Conservation (phyloP, 1,140 invertebrate genomes). For the Pseudomyrmex concolor region DNA sequence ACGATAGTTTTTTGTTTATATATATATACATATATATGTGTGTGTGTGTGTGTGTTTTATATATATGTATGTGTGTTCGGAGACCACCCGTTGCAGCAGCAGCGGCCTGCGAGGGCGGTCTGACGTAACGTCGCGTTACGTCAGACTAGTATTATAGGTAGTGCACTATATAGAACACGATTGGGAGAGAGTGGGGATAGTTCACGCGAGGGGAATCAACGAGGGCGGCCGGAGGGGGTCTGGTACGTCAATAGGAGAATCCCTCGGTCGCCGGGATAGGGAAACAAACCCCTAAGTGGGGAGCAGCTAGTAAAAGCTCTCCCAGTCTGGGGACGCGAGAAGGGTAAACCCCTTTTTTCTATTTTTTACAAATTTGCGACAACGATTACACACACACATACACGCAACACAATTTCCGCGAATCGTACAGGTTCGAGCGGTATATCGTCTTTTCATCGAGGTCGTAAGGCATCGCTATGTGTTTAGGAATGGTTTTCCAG, state of each 20-base stretch:
- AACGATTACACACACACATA: neutral
- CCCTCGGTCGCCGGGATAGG: conserved; percentile 16
- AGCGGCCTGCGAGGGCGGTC: conserved; percentile 31
- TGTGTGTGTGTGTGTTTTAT: neutral
- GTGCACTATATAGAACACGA: neutral
- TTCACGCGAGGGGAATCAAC: conserved; percentile 9
- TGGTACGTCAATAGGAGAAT: conserved; percentile 58
- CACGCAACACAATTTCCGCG: conserved; percentile 21
- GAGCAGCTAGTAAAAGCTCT: conserved; percentile 47
- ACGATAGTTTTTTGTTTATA: neutral
- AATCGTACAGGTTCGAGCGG: neutral
- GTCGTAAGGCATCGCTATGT: neutral
- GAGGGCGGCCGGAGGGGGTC: conserved; percentile 11
- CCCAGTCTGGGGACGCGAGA: conserved; percentile 13
- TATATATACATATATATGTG: too few relatives aligned
- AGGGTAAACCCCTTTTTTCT: conserved; percentile 13
- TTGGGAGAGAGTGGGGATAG: conserved; percentile 10
- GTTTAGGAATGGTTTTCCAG: neutral
- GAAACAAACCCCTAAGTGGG: conserved; percentile 39
- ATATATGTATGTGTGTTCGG: neutral
- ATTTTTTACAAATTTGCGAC: conserved; percentile 21
- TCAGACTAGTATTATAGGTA: conserved; percentile 8
- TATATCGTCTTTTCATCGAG: neutral
- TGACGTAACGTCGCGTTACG: conserved; percentile 56
- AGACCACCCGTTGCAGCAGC: conserved; percentile 44